Evolutionary conservation across 2,888 invertebrate genomes (phyloP), one percentile per base, ranked within the genome.

Genomic region (Tenthredo livida): DNA sequence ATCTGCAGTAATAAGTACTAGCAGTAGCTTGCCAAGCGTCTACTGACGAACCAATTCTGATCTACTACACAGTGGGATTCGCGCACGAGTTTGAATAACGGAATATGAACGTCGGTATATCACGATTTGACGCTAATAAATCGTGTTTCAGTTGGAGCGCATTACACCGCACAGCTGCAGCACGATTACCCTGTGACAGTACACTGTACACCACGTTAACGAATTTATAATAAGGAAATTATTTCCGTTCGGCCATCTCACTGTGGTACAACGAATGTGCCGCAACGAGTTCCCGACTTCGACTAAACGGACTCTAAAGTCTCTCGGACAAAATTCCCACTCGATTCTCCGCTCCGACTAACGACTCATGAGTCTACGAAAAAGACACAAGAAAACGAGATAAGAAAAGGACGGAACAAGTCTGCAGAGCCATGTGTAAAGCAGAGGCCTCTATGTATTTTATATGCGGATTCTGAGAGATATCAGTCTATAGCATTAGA

Each of bases 241-340:
- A 61, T 80, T 80, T 61, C 80, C 80, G 61, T 40, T 77, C 40
- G 25, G 43, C 75, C 75, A 75, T 47, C 75, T 54, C 54, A 15
- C 4, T 47, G 21, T 54, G 10, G 29, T 29, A 58, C 75, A 70
- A 17, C 54, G 54, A 77, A 77, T 6, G 40, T 12, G 33, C 21
- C 80, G 37, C 58, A 33, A 80, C 58, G 58, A 61, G 61, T 80
- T 80, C 80, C 61, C 80, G 80, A 80, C 40, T 80, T 37, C 40
- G 80, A 80, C 80, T 80, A 21, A 37, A 37, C 2, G 37, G 37
- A 37, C 37, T 37, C 37, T 37, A 37, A 37, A 80, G 21, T 73
- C 21, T 9, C 40, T 21, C 21, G 25, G 40, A 17, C 40, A 25
- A 33, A 61, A 80, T 50, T 80, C 40, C 25, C 7, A 37, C 80